Evolutionary conservation across 2,888 invertebrate species (phyloP), one percentile per base, ranked within the genome.

Genomic region (Philopedon plagiatum): DNA sequence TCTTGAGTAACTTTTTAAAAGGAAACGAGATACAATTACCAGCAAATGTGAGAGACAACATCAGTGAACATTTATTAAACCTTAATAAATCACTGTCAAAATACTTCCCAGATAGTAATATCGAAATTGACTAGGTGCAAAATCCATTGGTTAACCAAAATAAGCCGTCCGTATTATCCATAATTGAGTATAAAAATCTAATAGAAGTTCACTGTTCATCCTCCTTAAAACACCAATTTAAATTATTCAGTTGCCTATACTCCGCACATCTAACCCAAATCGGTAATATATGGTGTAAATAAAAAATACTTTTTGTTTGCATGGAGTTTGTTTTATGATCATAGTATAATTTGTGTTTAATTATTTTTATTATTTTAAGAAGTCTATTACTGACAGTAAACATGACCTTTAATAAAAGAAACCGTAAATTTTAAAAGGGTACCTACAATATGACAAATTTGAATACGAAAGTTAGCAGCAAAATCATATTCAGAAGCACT

Each of bases 391-490:
- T 34, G 11, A 9, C 9, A 34, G 34, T 5, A 7, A 2, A 34
- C 34, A 9, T 11, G 11, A 9, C 9, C 5, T 9, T 2, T 2
- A 34, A 5, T 9, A 7, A 9, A 5, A 34, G 11, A 5, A 7
- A 5, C 34, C 11, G 34, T 9, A 41, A 15, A 41, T 41, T 18
- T 5, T 41, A 41, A 15, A 41, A 5, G 18, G 8, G 18, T 26
- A 26, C 37, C 18, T 5, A 41, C 46, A 1, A 11, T 56, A 8
- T 58, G 58, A 21, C 41, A 41, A 58, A 58, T 58, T 41, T 19
- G n/a, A 58, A 58, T 19, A 18, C 13, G 11, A 58, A 39, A 21
- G 39, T 58, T 26, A 39, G 58, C 58, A 11, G 58, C 41, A 41
- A 11, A 41, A 58, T 58, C 39, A 58, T 39, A 41, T 39, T 21